Percentiles rank a stretch among this genome's conserved stretches.
phyloP scores from a whole-genome alignment of 2,113 vertebrate species.

The Nestor notabilis region DNA sequence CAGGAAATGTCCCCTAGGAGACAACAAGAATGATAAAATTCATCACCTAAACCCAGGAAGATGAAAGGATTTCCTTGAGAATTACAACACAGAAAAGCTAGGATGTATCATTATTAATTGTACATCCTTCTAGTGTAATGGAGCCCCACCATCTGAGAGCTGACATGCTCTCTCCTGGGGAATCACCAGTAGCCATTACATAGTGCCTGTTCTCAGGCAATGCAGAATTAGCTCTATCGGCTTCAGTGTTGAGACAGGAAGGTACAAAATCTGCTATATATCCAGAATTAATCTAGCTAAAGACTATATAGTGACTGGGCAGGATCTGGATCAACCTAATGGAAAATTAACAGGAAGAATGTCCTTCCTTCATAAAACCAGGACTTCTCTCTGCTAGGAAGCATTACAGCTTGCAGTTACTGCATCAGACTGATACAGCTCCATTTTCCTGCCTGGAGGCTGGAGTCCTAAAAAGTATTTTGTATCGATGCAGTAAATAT shows the following conservation, averaged over 20 bases:
- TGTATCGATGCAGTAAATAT: neutral
- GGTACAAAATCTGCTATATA: neutral
- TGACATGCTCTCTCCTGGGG: fast-evolving
- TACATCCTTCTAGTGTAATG: neutral
- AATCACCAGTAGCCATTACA: fast-evolving
- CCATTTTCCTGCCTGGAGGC: neutral
- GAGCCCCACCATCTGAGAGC: neutral
- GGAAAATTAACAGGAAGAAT: neutral
- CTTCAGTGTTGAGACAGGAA: neutral
- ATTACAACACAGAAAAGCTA: neutral
- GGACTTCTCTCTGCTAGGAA: neutral
- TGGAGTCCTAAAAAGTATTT: neutral
- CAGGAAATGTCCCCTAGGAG: neutral
- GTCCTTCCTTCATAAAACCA: neutral
- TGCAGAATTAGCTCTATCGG: fast-evolving
- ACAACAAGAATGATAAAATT: neutral
- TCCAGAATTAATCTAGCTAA: neutral
- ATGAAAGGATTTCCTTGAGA: neutral
- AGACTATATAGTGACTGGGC: neutral
- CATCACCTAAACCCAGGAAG: neutral
- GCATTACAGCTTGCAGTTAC: neutral
- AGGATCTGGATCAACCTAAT: neutral
- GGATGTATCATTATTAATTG: neutral
- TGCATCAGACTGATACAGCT: neutral
- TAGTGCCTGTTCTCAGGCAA: neutral